Conservation (phyloP, 2,113 vertebrate genomes). For the Paraplagusia blochii region DNA sequence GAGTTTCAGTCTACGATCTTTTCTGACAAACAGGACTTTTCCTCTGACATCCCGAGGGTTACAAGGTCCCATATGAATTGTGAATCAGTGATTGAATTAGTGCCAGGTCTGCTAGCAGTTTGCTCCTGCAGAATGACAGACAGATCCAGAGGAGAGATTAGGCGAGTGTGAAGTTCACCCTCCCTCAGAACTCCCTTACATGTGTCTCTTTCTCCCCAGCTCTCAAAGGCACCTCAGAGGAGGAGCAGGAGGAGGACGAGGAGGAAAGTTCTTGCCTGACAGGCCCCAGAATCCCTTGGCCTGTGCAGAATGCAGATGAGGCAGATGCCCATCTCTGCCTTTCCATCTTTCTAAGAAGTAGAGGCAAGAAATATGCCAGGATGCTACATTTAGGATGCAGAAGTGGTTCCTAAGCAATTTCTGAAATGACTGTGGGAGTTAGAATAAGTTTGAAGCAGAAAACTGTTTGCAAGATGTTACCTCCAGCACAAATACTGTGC, state of each 20-base stretch:
- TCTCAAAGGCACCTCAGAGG: slow-evolving; percentile 67
- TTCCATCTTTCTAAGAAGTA: slow-evolving; percentile 41
- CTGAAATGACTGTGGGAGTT: slow-evolving; percentile 24
- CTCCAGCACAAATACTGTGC: slow-evolving; percentile 13
- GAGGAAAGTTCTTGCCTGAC: slow-evolving; percentile 59
- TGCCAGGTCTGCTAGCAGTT: slow-evolving; percentile 57
- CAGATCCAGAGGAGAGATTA: slow-evolving; percentile 67
- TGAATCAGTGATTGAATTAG: slow-evolving; percentile 68
- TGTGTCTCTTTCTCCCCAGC: slow-evolving; percentile 51
- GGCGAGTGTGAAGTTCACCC: slow-evolving; percentile 70
- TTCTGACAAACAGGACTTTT: slow-evolving; percentile 53
- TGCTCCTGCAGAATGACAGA: slow-evolving; percentile 58
- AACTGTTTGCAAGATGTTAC: slow-evolving; percentile 19
- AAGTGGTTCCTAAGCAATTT: slow-evolving; percentile 30
- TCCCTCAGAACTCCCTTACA: slow-evolving; percentile 58
- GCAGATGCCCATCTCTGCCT: slow-evolving; percentile 46
- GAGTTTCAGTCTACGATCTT: too few relatives aligned
- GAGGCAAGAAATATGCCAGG: slow-evolving; percentile 5
- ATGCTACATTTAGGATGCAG: slow-evolving; percentile 39
- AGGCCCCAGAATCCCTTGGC: slow-evolving; percentile 49
- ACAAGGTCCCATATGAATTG: slow-evolving; percentile 63
- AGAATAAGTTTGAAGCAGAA: slow-evolving; percentile 37
- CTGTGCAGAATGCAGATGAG: slow-evolving; percentile 68
- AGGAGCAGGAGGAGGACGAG: slow-evolving; percentile 54
- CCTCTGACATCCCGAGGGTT: slow-evolving; percentile 37